phyloP scores from a whole-genome alignment of 2,113 vertebrate genomes.

The Anarrhichthys ocellatus region DNA sequence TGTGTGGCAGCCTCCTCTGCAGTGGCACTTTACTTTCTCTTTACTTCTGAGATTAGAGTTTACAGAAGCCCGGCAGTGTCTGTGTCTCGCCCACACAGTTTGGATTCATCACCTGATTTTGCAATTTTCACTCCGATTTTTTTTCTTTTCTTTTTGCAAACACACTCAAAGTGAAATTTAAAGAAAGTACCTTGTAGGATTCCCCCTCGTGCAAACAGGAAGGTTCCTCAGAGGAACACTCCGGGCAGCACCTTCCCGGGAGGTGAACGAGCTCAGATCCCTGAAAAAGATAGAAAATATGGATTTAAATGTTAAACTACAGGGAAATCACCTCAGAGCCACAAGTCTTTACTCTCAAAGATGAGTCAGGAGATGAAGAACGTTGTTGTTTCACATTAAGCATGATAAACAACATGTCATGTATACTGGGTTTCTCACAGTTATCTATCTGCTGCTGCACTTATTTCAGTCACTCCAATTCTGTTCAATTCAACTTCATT shows the following conservation, averaged over 20 bases:
- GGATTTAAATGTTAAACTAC: background rate
- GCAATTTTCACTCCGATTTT: background rate
- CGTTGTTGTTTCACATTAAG: background rate
- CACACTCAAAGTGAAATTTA: background rate
- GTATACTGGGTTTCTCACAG: no score
- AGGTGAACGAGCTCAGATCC: constrained; percentile 88
- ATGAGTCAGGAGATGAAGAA: background rate
- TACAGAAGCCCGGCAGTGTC: constrained; percentile 5
- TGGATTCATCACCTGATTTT: constrained; percentile 7
- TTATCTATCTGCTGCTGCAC: background rate
- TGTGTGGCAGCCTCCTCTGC: constrained; percentile 30
- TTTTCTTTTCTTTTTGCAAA: background rate
- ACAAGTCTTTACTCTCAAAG: background rate
- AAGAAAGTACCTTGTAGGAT: constrained; percentile 81
- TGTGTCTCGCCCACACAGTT: constrained; percentile 21
- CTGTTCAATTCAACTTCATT: background rate
- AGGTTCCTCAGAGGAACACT: constrained; percentile 84
- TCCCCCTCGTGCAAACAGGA: constrained; percentile 85
- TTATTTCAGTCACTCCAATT: background rate
- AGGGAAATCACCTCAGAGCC: background rate
- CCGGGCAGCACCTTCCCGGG: constrained; percentile 91
- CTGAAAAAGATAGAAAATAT: constrained; percentile 71
- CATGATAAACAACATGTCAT: background rate
- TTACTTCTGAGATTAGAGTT: constrained; percentile 4
- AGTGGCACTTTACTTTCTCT: background rate